These are phyloP conservation scores for Pimephales promelas DNA, from an alignment of 2,113 vertebrate species.

Conservation along the genomic window DNA sequence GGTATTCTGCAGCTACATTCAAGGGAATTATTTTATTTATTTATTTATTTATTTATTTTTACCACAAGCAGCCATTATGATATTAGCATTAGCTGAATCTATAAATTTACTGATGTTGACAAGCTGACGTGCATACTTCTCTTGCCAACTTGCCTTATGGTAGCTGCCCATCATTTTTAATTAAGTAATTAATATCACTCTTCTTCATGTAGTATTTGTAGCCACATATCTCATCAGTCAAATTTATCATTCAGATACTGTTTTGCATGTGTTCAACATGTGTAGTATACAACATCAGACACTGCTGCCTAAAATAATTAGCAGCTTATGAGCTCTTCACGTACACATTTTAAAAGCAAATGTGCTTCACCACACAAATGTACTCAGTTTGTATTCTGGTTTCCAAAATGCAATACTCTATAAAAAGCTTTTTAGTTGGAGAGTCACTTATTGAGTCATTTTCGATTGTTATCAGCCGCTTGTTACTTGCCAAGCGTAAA, in stretches of 20 bases:
- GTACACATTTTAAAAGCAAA: conserved; percentile 13
- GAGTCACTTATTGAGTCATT: conserved; percentile 24
- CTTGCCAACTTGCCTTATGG: not conserved
- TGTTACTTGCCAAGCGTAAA: conserved; percentile 33
- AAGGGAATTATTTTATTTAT: not conserved
- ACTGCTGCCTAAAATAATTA: conserved; percentile 15
- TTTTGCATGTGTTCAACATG: conserved; percentile 10
- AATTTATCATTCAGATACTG: not conserved
- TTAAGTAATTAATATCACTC: not conserved
- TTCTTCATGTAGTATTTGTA: not conserved
- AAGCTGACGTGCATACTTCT: not conserved
- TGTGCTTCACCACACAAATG: not conserved
- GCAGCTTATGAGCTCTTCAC: not conserved
- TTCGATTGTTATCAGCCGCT: conserved; percentile 35
- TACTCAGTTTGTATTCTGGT: conserved; percentile 3
- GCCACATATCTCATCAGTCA: conserved; percentile 4
- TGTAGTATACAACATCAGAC: not conserved
- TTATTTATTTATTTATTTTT: no score
- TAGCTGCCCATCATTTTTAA: not conserved
- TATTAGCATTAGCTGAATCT: not conserved
- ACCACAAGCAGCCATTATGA: not conserved
- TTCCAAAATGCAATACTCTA: conserved; percentile 4
- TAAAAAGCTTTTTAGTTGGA: conserved; percentile 29
- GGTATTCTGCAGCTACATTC: not conserved
- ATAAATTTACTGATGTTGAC: not conserved